phyloP scores from a whole-genome alignment of 92 coral and sea anemone genomes.

The Metridium senile region DNA sequence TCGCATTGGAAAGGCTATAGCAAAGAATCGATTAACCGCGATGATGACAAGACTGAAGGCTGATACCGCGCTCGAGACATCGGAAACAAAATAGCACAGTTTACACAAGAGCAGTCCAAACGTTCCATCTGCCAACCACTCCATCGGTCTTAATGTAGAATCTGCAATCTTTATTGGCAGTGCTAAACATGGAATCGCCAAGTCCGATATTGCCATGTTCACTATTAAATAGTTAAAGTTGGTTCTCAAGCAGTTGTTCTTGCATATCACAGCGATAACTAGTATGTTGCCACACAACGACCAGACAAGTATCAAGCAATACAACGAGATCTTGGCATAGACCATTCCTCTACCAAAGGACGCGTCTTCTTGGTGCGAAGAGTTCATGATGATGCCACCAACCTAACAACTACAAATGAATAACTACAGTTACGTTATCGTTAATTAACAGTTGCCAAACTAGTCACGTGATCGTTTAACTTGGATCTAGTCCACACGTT shows the following conservation, averaged over 20 bases:
- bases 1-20: constrained; percentile 13
- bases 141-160: not conserved
- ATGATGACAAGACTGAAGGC: constrained; percentile 19
- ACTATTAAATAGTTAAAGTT: constrained; percentile 19
- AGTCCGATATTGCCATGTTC: constrained; percentile 27
- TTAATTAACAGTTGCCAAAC: not conserved
- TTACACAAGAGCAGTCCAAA: constrained; percentile 8
- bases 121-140: constrained; percentile 11
- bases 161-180: constrained; percentile 20
- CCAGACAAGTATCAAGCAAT: not conserved
- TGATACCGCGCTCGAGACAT: constrained; percentile 5
- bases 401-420: not conserved
- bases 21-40: constrained; percentile 12
- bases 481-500: too few relatives aligned
- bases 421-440: not conserved
- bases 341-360: not conserved
- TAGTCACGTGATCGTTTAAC: not conserved
- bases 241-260: constrained; percentile 8
- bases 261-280: constrained; percentile 4
- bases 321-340: not conserved
- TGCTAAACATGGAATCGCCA: constrained; percentile 7
- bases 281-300: constrained; percentile 11
- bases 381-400: not conserved
- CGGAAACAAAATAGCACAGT: constrained; percentile 4
- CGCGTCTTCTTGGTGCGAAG: not conserved